Conservation (phyloP, 2,888 invertebrate species). For the Pyrocoelia pectoralis region DNA sequence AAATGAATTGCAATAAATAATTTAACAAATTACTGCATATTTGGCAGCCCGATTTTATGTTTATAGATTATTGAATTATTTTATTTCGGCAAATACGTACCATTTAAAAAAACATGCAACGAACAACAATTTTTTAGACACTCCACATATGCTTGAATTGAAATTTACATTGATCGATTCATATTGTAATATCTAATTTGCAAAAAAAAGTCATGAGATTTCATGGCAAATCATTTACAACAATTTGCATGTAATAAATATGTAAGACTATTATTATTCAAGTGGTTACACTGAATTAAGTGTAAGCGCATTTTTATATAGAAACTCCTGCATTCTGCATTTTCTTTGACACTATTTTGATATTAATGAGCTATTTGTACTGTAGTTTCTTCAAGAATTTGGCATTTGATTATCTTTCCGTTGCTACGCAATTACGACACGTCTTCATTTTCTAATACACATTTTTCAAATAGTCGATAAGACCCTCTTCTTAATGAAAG, state of each 20-base stretch:
- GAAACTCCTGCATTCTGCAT: slow-evolving; percentile 4
- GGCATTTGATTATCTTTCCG: background rate
- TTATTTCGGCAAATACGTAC: slow-evolving; percentile 22
- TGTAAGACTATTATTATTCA: slow-evolving; percentile 14
- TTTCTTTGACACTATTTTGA: slow-evolving; percentile 4
- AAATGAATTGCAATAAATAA: background rate
- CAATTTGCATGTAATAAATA: slow-evolving; percentile 20
- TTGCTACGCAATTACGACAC: no score
- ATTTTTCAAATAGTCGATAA: background rate
- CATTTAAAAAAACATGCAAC: slow-evolving; percentile 29
- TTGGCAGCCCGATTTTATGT: slow-evolving; percentile 30
- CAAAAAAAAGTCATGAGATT: slow-evolving; percentile 4
- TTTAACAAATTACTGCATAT: slow-evolving; percentile 18
- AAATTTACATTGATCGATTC: slow-evolving; percentile 23
- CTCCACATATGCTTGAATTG: slow-evolving; percentile 31
- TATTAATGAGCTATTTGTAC: slow-evolving; percentile 3
- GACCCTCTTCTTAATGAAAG: background rate
- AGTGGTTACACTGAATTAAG: slow-evolving; percentile 26
- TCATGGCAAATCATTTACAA: slow-evolving; percentile 24
- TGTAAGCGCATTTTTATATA: slow-evolving; percentile 8
- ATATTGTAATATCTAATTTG: slow-evolving; percentile 1
- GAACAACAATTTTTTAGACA: slow-evolving; percentile 28
- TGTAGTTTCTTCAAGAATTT: slow-evolving; percentile 1
- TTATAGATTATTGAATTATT: slow-evolving; percentile 18
- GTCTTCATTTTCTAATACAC: background rate